Base-by-base conservation (phyloP, 2,888 invertebrate species). In the Mythimna loreyi region DNA sequence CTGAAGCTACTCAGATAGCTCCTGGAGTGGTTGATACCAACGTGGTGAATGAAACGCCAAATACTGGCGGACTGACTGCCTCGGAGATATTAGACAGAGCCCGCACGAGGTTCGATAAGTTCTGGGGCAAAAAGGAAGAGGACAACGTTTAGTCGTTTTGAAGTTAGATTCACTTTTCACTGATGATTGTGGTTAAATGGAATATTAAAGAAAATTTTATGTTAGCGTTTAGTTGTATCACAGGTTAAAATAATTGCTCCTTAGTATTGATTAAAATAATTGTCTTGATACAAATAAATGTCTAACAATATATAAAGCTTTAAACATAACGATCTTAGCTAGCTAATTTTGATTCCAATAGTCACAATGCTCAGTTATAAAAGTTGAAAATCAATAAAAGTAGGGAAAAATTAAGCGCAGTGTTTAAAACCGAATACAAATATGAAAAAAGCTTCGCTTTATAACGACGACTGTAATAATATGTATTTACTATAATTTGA, bases 31-130 rank as follows among this genome's bases (percentile, higher is more conserved):
- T 97, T 23, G 97, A 97, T 80, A 97, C 94, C 1, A 94, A 94
- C 25, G 94, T 96, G 7, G 95, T 96, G 25, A 96, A 96, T 47
- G 96, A 96, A 47, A 77, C 90, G 61, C 82, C 93, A 43, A 82
- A 86, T 63, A 85, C 88, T 58, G 96, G 95, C n/a, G 96, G 96
- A 3, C 94, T 97, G 53, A 95, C 97, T 59, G 97, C 98, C 47
- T 96, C 97, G 67, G 98, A 98, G 89, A 98, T 98, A 75, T 95
- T 98, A 80, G 98, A 98, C 90, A 97, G 97, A 91, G 98, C 98
- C 85, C 97, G 98, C 85, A 97, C 97, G 91, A 97, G 98, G 85
- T 98, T 98, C 90, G 98, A 98, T 92, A 97, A 98, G 88, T 98
- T 98, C 92, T 98, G 98, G 98, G 97, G 97, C 80, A 97, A 97